A percentile compares a stretch with the other conserved stretches of the same genome.
Conservation (phyloP, 2,113 vertebrate genomes). For the western clawed frog (Xenopus tropicalis) region UCB_Xtro_10.0 CM004445.2:105230501-105231000, state of each 20-base stretch:
- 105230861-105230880: slow-evolving; percentile 13
- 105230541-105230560: slow-evolving; percentile 86
- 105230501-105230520: slow-evolving; percentile 81
- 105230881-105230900: slow-evolving; percentile 7
- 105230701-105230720: slow-evolving; percentile 79
- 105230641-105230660: slow-evolving; percentile 82
- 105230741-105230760: slow-evolving; percentile 67
- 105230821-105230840: slow-evolving; percentile 7
- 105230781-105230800: slow-evolving; percentile 12
- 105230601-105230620: slow-evolving; percentile 69
- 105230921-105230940: slow-evolving; percentile 42
- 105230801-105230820: slow-evolving; percentile 25
- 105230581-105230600: slow-evolving; percentile 75
- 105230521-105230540: slow-evolving; percentile 87
- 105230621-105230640: slow-evolving; percentile 75
- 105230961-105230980: slow-evolving; percentile 45
- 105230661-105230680: slow-evolving; percentile 74
- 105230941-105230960: slow-evolving; percentile 12
- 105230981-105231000: slow-evolving; percentile 74
- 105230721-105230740: slow-evolving; percentile 69
- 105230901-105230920: slow-evolving; percentile 37
- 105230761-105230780: slow-evolving; percentile 53
- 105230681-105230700: slow-evolving; percentile 80
- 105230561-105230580: slow-evolving; percentile 87
- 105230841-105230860: slow-evolving; percentile 32